phyloP scores from a whole-genome alignment of 2,888 invertebrate genomes.

The Eumerus sabulonum region DNA sequence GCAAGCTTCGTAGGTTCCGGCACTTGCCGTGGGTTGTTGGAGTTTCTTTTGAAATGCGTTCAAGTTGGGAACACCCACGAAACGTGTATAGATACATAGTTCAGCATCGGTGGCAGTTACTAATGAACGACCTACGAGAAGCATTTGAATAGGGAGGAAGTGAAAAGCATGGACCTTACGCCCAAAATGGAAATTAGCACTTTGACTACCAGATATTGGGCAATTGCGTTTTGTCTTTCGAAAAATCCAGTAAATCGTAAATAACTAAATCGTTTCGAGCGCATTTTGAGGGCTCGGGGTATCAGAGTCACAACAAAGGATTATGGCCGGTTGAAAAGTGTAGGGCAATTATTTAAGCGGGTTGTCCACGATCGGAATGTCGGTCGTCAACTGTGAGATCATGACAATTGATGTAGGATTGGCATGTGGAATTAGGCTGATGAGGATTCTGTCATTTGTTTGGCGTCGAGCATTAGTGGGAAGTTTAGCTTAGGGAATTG shows the following conservation, averaged over 20 bases:
- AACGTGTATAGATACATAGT: too few species aligned
- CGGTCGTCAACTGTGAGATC: too few species aligned
- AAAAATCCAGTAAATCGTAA: neutral
- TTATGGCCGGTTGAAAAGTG: neutral
- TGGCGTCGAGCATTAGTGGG: too few species aligned
- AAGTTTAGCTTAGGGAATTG: too few species aligned
- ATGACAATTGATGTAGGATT: too few species aligned
- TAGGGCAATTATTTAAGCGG: neutral
- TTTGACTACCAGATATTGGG: conserved; percentile 54
- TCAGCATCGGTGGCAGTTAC: neutral
- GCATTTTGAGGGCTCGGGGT: neutral
- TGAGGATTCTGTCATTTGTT: too few species aligned
- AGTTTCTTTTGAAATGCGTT: conserved; percentile 26
- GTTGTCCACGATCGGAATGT: too few species aligned
- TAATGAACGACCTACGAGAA: conserved; percentile 49
- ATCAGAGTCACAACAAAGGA: conserved; percentile 34
- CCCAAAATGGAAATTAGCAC: conserved; percentile 59
- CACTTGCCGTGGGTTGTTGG: conserved; percentile 56
- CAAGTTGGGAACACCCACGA: conserved; percentile 45
- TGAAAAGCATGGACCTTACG: conserved; percentile 24
- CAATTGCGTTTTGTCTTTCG: conserved; percentile 13
- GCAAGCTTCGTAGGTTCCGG: conserved; percentile 22
- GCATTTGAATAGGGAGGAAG: conserved; percentile 32
- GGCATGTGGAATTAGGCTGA: too few species aligned
- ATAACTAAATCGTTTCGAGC: neutral